phyloP scores from a whole-genome alignment of 2,888 invertebrate species.

The Cantharis lateralis region DNA sequence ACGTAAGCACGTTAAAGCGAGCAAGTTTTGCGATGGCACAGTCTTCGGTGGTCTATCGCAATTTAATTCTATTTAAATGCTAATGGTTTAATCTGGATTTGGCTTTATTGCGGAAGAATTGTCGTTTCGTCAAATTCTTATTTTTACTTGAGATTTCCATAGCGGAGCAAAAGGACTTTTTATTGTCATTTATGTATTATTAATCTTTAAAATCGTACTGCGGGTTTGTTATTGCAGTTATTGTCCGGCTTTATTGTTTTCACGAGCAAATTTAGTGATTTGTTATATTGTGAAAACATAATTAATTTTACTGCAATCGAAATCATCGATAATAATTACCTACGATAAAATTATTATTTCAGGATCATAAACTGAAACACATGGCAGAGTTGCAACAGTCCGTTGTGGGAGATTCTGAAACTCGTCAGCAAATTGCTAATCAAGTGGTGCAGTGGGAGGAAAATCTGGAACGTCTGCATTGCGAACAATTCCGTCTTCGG shows the following conservation, averaged over 20 bases:
- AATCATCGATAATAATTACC: not conserved
- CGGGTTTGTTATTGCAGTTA: not conserved
- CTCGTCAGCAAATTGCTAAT: conserved; percentile 87
- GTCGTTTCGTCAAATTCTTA: not conserved
- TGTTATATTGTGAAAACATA: not conserved
- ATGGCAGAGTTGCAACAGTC: conserved; percentile 98
- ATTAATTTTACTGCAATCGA: not conserved
- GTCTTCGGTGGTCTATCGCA: not conserved
- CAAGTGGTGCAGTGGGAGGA: conserved; percentile 97
- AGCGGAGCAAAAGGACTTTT: no score
- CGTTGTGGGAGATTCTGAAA: conserved; percentile 92
- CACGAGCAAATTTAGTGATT: not conserved
- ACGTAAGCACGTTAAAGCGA: not conserved
- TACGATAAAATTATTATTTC: conserved; percentile 31
- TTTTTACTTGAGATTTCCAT: not conserved
- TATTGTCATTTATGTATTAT: no score
- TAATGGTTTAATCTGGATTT: not conserved
- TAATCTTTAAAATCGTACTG: not conserved
- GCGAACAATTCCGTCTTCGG: conserved; percentile 93
- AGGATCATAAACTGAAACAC: conserved; percentile 96
- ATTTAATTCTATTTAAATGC: not conserved
- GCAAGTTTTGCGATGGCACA: not conserved
- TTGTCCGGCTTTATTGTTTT: not conserved
- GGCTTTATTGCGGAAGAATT: not conserved
- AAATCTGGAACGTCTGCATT: conserved; percentile 92